Base-by-base conservation (phyloP, 37 sponge, comb jelly and placozoan species). In the Spongilla lacustris region DNA sequence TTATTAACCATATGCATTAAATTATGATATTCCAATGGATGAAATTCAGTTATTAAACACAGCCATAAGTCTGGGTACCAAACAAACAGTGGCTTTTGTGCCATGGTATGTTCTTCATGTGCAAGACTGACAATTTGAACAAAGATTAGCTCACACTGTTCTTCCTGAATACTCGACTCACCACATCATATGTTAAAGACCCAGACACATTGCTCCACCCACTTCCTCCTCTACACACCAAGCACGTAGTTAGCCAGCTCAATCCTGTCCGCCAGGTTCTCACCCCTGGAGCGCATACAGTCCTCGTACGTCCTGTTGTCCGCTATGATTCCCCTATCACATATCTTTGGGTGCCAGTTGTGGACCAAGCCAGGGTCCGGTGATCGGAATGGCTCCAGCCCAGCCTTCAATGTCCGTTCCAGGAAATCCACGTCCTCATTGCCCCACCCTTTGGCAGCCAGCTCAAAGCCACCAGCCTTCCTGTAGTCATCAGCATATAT, bases 311-410 rank as follows among this genome's bases (percentile, higher is more conserved):
- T 74, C 19, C 32, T 2, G 1, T 58, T 17, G 58, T 58, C 58
- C 66, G 26, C 67, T 25, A 93, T 38, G 24, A 38, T 68, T 0
- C 46, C 49, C 36, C 81, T 71, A 35, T 88, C 69, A 68, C 93
- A 93, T 3, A 48, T 73, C 84, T 93, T 93, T 5, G 77, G 29
- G 68, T 93, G 93, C 93, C 93, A 93, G 58, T 76, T 78, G 83
- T 93, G 94, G 10, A 94, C 49, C 50, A 94, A 76, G 2, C 89
- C 92, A 0, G 94, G 94, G 72, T 94, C 94, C 19, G 94, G 91
- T 13, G 86, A 78, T 68, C 94, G 50, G 67, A 94, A 91, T 5
- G 91, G 78, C 33, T 90, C 91, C 12, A 91, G 32, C 4, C 86
- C 85, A 1, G 22, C 71, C 69, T 48, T 32, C 48, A 94, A 28